These are phyloP conservation scores for Petroica traversi DNA, from an alignment of 2,113 vertebrate genomes.

Conservation along the genomic window DNA sequence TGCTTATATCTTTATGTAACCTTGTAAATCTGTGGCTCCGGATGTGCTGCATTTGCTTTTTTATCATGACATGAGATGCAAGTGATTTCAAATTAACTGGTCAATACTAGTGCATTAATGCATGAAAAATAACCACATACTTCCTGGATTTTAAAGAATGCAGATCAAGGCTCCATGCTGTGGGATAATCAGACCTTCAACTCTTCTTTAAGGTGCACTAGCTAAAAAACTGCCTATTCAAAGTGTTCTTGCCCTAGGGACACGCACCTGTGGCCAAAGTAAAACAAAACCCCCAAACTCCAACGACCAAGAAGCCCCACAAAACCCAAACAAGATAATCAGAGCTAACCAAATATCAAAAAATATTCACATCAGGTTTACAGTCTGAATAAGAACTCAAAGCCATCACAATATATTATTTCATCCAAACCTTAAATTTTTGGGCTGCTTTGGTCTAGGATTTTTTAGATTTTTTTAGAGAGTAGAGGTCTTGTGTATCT, in stretches of 20 bases:
- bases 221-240: not conserved
- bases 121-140: not conserved
- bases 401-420: not conserved
- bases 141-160: not conserved
- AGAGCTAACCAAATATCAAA: not conserved
- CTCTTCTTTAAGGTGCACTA: not conserved
- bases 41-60: not conserved
- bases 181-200: not conserved
- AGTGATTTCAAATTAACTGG: not conserved
- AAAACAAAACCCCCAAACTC: not conserved
- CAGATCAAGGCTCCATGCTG: not conserved
- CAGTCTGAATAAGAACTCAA: not conserved
- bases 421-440: not conserved
- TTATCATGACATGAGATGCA: not conserved
- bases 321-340: not conserved
- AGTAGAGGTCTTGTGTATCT: not conserved
- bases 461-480: not conserved
- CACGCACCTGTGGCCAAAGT: not conserved
- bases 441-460: not conserved
- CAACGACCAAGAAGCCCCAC: not conserved
- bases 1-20: not conserved
- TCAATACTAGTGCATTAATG: not conserved
- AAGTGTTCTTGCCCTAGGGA: not conserved
- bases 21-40: not conserved
- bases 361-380: not conserved